Evolutionary conservation across 2,113 vertebrate genomes (phyloP), one percentile per base, ranked within the genome.

Genomic region (Progne subis): DNA sequence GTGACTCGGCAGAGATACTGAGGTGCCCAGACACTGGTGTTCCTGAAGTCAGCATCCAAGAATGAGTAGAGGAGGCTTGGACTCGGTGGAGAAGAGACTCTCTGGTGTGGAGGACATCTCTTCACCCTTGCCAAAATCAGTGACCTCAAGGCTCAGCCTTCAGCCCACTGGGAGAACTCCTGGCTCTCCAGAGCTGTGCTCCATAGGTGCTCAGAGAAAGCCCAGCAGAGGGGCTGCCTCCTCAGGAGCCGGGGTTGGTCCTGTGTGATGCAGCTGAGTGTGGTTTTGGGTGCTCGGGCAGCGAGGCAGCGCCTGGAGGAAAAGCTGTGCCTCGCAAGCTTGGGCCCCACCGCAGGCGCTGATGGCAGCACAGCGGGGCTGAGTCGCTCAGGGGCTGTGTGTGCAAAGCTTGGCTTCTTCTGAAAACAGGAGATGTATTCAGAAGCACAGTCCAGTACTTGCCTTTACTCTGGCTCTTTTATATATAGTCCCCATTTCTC

Each of bases 381-480:
- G 80, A 55, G 61, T 7, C 0, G 2, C 61, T 25, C 34, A 6
- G 55, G 53, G 65, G 21, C 70, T 11, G 43, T 3, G 39, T 32
- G 50, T 32, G 67, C 74, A 53, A 28, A 52, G 43, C 47, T 31
- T 7, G 0, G 29, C 81, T 70, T 11, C n/a, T 72, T 79, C 93
- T 95, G 37, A 94, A 78, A 91, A 69, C 88, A 88, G 85, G 56
- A 90, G 63, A 34, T 82, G 90, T 95, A 93, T 74, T 96, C 94
- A 96, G 95, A 96, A 91, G 69, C 64, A 89, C 88, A 97, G n/a
- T 1, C 0, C 59, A 74, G 59, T 56, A 60, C 90, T 77, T 4
- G 74, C 23, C 43, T 71, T 71, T 34, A 61, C 57, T 90, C 79
- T 70, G 56, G 65, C 56, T 70, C 65, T 65, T 84, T 86, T 77